These are phyloP conservation scores for Lerema accius DNA, from an alignment of 1,140 invertebrate species.

Conservation along the genomic window DNA sequence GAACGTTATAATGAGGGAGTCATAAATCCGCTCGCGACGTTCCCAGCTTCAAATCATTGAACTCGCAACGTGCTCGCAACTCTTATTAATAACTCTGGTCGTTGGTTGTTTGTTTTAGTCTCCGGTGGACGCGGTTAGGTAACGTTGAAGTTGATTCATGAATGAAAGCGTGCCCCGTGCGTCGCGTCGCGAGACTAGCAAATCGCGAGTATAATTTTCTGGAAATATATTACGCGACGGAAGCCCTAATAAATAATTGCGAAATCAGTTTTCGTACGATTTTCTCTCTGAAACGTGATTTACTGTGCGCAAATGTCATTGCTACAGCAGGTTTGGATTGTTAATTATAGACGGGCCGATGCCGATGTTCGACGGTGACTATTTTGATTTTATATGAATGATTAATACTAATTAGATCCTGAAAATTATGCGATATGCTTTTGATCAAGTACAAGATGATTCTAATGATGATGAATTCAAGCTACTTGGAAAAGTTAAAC, in stretches of 20 bases:
- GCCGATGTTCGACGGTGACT: not conserved
- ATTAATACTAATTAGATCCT: too few species aligned
- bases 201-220: slow-evolving; percentile 74
- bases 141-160: slow-evolving; percentile 80
- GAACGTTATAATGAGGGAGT: slow-evolving; percentile 38
- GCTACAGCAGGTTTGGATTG: slow-evolving; percentile 10
- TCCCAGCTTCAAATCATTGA: slow-evolving; percentile 66
- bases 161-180: slow-evolving; percentile 65
- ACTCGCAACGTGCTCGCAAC: slow-evolving; percentile 73
- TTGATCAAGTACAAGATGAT: too few species aligned
- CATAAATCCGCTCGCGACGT: slow-evolving; percentile 42
- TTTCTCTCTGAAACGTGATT: slow-evolving; percentile 26
- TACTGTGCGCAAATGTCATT: slow-evolving; percentile 20
- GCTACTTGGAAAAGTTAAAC: too few species aligned
- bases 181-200: slow-evolving; percentile 51
- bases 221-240: slow-evolving; percentile 69
- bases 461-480: too few species aligned
- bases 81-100: slow-evolving; percentile 78
- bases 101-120: slow-evolving; percentile 74
- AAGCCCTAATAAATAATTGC: slow-evolving; percentile 58
- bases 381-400: not conserved
- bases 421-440: too few species aligned
- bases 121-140: slow-evolving; percentile 67
- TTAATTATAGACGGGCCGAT: slow-evolving; percentile 15
- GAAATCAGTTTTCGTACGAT: slow-evolving; percentile 32